These are phyloP conservation scores for Nephrotoma appendiculata DNA, from an alignment of 2,888 invertebrate genomes.

Conservation along the genomic window DNA sequence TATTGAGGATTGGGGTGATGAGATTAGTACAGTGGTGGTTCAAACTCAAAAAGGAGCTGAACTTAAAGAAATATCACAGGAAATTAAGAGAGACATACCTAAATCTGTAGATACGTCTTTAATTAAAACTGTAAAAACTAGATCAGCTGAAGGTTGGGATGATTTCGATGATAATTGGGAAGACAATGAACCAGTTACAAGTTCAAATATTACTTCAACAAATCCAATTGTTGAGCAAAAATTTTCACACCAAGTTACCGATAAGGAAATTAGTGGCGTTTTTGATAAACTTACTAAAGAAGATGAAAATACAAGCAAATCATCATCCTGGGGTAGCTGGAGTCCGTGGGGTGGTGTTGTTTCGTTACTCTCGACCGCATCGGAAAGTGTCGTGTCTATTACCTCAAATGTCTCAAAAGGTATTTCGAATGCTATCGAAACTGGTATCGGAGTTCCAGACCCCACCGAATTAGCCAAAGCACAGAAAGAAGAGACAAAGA, in stretches of 20 bases:
- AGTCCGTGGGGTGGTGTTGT: slow-evolving; percentile 63
- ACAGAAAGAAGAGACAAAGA: slow-evolving; percentile 15
- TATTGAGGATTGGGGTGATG: slow-evolving; percentile 9
- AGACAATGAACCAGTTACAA: slow-evolving; percentile 13
- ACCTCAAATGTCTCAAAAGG: slow-evolving; percentile 73
- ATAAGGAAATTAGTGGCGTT: not conserved
- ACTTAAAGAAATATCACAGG: not conserved
- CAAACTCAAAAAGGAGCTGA: slow-evolving; percentile 9
- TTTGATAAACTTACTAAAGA: not conserved
- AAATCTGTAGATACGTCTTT: slow-evolving; percentile 7
- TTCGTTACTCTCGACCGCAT: slow-evolving; percentile 59
- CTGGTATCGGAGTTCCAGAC: slow-evolving; percentile 67
- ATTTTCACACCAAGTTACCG: not conserved
- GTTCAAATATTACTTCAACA: slow-evolving; percentile 5
- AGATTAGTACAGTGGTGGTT: slow-evolving; percentile 4
- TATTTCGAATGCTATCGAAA: slow-evolving; percentile 60
- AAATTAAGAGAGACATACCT: not conserved
- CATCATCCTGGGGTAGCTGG: slow-evolving; percentile 41
- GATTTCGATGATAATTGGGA: slow-evolving; percentile 38
- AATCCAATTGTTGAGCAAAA: not conserved
- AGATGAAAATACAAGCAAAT: slow-evolving; percentile 14
- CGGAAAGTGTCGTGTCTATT: slow-evolving; percentile 58
- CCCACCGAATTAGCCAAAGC: slow-evolving; percentile 60
- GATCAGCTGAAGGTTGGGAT: slow-evolving; percentile 34
- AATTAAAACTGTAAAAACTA: not conserved